A percentile compares a stretch with the other conserved stretches of the same genome.
These are phyloP conservation scores for Laspeyria flexula DNA, from an alignment of 2,888 invertebrate genomes.

Conservation along the genomic window DNA sequence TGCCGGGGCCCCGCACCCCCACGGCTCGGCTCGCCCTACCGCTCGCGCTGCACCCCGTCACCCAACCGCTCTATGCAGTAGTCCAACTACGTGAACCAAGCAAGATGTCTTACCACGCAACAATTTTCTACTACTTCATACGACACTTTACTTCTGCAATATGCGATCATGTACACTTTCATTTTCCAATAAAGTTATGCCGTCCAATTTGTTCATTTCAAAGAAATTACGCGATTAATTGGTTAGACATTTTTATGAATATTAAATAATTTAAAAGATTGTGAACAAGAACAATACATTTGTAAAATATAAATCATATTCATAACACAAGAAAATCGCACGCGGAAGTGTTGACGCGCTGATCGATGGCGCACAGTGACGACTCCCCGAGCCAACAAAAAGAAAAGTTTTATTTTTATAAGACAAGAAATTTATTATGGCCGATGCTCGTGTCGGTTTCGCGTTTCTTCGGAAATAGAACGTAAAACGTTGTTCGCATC, in stretches of 20 bases:
- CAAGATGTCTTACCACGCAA: not conserved
- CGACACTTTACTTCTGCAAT: not conserved
- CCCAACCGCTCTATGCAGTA: conserved; percentile 32
- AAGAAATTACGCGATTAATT: not conserved
- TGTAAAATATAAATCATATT: conserved; percentile 32
- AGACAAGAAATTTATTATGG: conserved; percentile 85
- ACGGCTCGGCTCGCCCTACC: conserved; percentile 50
- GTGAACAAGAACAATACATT: conserved; percentile 24
- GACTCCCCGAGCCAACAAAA: conserved; percentile 75
- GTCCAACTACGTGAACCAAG: conserved; percentile 14
- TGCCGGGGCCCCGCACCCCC: conserved; percentile 59
- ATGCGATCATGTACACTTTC: not conserved
- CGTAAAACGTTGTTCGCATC: conserved; percentile 69
- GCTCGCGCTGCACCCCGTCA: conserved; percentile 51
- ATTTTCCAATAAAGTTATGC: not conserved
- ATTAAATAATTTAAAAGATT: not conserved
- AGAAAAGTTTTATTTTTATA: conserved; percentile 85
- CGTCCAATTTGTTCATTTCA: not conserved
- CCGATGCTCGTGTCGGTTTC: conserved; percentile 81
- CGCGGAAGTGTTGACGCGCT: conserved; percentile 44
- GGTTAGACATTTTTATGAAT: not conserved
- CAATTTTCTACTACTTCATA: not conserved
- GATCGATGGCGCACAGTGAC: conserved; percentile 56
- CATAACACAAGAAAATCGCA: conserved; percentile 13
- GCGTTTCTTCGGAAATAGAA: conserved; percentile 81